Evolutionary conservation across 2,113 vertebrate species (phyloP), one percentile per base, ranked within the genome.

Genomic region (Calonectris borealis): DNA sequence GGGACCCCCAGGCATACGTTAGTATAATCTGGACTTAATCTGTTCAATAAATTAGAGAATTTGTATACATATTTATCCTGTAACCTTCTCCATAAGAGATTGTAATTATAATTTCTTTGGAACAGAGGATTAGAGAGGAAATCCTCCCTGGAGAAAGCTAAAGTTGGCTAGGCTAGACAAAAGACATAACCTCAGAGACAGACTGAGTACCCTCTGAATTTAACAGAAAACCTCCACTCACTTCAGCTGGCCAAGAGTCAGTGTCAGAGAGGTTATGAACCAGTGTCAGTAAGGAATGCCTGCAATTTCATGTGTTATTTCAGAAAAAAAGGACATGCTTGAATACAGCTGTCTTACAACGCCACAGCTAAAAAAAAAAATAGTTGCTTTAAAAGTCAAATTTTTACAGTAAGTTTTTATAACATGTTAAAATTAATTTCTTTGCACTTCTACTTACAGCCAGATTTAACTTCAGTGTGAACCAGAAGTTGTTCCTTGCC

Each of bases 391-490:
- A 42, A 62, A 92, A 52, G 10, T 25, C 60, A 79, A 27, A 12
- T 46, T 13, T 68, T 52, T 77, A 62, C 4, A 51, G 5, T 24
- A 55, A 64, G 2, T 29, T 62, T 38, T 26, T 49, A 16, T 42
- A 75, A 80, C 36, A 9, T 8, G 6, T 57, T 81, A 51, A 25
- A 54, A 36, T 44, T 54, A 0, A 34, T 83, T 90, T 38, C 76
- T 34, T 16, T 1, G 0, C 26, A 20, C 61, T 90, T 80, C 36
- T 94, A 97, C 97, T 98, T 97, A 98, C 97, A 97, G 31, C 96
- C 97, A 86, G 96, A 95, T 87, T 86, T 92, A 90, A 97, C 55
- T 88, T 89, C 49, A 29, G 93, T 92, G 44, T 86, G 75, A 96
- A 64, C 83, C 60, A 98, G 12, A 79, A 84, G 71, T 19, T 96